A percentile compares a stretch with the other conserved stretches of the same genome.
These are phyloP conservation scores for Oryzias woworae DNA, from an alignment of 2,113 vertebrate genomes.

Conservation along the genomic window DNA sequence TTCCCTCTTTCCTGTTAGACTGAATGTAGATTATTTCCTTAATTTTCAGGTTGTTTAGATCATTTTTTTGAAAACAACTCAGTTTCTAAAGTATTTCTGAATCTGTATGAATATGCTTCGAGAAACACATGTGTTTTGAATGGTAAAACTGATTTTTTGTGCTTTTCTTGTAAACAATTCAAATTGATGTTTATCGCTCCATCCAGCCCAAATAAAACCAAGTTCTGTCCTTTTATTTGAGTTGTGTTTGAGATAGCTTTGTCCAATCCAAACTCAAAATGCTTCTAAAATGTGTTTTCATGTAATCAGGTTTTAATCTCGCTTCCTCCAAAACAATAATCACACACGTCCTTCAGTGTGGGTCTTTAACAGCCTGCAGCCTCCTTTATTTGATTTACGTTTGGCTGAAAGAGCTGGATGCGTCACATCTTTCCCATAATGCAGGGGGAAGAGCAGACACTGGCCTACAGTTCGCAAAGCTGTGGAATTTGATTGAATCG, in stretches of 20 bases:
- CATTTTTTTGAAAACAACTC: neutral
- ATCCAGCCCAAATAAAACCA: neutral
- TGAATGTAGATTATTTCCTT: neutral
- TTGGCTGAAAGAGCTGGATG: conserved; percentile 11
- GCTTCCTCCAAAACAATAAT: no score
- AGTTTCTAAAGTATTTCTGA: no score
- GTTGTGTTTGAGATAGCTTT: conserved; percentile 12
- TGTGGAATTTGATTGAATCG: neutral
- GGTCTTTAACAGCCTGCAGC: neutral
- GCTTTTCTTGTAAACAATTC: neutral
- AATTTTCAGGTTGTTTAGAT: neutral
- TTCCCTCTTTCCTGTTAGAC: neutral
- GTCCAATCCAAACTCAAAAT: neutral
- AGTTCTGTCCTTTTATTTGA: conserved; percentile 6
- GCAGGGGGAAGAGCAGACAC: conserved; percentile 4
- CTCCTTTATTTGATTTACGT: conserved; percentile 20
- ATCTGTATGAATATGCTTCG: no score
- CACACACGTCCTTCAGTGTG: no score
- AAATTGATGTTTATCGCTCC: neutral
- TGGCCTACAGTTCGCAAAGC: conserved; percentile 5
- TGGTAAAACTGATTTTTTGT: neutral
- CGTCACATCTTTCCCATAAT: no score
- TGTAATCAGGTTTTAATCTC: neutral
- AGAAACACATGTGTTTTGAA: no score
- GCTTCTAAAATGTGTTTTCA: neutral